Evolutionary conservation across 1,140 invertebrate species (phyloP), one percentile per base, ranked within the genome.

Genomic region (Solenopsis fugax): DNA sequence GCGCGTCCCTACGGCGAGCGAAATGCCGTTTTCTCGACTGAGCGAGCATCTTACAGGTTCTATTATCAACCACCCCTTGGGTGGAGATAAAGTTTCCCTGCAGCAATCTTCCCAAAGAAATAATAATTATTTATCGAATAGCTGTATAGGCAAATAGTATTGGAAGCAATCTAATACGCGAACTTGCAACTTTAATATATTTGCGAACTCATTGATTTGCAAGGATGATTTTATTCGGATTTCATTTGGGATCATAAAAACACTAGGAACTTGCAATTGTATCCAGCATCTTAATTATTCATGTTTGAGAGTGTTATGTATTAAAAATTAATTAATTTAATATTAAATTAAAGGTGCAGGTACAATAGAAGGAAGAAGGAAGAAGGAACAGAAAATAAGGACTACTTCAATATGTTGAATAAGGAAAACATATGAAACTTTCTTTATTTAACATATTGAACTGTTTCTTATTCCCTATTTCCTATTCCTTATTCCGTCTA

Each of bases 1-100:
- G 18, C 58, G 45, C 75, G 58, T 24, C 58, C 24, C 41, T 64
- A 64, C 54, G 37, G 58, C 75, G 41, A 45, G 54, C 34, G 21
- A 78, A 64, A 78, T 41, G 45, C 12, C 34, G 52, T 76, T 76
- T 78, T 21, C 45, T 48, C 75, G 41, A 29, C 75, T 52, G 58
- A 78, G 41, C n/a, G 41, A 64, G 16, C 58, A 60, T 62, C 29
- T 16, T 76, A 50, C 48, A 37, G n/a, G 13, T 45, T 6, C 9
- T 62, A 77, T 78, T 78, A 64, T 48, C 73, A 58, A 41, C 54
- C 45, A 4, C 7, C 16, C 75, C 29, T 62, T 29, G 75, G 52
- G 9, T 16, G 52, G 10, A 21, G 56, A 21, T 65, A 65, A 54
- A 21, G 29, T 21, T 3, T 41, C 41, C 18, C 1, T 64, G 13